A percentile compares a stretch with the other conserved stretches of the same genome.
These are phyloP conservation scores for Lacanobia wlatinum DNA, from an alignment of 2,888 invertebrate genomes.

Conservation along the genomic window DNA sequence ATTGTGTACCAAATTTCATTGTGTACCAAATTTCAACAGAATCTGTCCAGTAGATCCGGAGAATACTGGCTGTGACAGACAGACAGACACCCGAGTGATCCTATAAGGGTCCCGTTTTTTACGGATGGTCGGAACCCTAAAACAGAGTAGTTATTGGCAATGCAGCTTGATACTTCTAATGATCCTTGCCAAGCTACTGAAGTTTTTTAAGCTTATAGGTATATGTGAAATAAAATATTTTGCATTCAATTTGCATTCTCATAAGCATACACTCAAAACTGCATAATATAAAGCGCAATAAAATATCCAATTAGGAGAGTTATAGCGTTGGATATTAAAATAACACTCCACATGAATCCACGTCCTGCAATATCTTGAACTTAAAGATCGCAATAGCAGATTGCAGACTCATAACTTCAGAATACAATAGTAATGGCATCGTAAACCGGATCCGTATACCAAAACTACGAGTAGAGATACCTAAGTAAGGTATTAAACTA, in stretches of 20 bases:
- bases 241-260: background rate
- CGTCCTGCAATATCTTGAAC: constrained; percentile 12
- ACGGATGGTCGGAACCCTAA: no score
- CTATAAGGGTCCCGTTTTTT: no score
- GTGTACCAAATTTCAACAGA: no score
- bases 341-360: constrained; percentile 29
- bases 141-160: no score
- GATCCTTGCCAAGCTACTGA: no score
- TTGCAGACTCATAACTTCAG: constrained; percentile 30
- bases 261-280: background rate
- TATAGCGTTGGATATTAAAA: constrained; percentile 5
- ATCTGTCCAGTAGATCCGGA: no score
- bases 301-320: constrained; percentile 15
- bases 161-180: no score
- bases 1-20: no score
- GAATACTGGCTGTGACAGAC: no score
- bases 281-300: constrained; percentile 1
- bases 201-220: no score
- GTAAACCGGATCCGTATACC: constrained; percentile 39
- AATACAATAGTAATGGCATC: constrained; percentile 27
- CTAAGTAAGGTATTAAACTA: constrained; percentile 23
- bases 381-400: constrained; percentile 33
- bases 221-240: background rate
- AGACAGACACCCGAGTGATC: no score
- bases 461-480: constrained; percentile 21